Base-by-base conservation (phyloP, 2,113 vertebrate species). In the Eudyptes chrysolophus region DNA sequence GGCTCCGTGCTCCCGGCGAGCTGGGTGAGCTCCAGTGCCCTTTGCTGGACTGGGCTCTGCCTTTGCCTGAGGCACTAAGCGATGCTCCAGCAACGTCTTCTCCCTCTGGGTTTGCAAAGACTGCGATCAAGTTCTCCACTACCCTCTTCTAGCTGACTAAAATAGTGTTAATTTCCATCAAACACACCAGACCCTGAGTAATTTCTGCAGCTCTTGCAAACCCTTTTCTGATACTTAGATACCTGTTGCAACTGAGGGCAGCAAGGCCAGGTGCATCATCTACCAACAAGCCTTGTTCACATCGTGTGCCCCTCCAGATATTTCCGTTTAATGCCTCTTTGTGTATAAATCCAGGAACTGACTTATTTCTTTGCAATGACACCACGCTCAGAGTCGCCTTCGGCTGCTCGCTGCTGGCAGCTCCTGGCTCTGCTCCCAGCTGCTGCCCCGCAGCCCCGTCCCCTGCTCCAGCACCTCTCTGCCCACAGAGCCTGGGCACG, bases 1-100 rank as follows among this genome's bases (percentile, higher is more conserved):
- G 2, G 18, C 19, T 1, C 49, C 5, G 2, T 2, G 2, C 14
- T 36, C 40, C 19, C 2, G 0, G 62, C 0, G 3, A 54, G 24
- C 48, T n/a, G 4, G 3, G 48, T 8, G 38, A 38, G n/a, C 46
- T 44, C 66, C 32, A 38, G 52, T 9, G 3, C 27, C 24, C n/a
- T 48, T 30, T 27, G 38, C 65, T 36, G 40, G 46, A 13, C 48
- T 3, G 11, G 40, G 42, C 49, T 64, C 66, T 55, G 22, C 49
- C 49, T 40, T 57, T 58, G 24, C 36, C 79, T 26, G 36, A 0
- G 1, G 34, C 46, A n/a, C n/a, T 29, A 8, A 36, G 52, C 2
- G 1, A 48, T 29, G 65, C 29, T 27, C 48, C 61, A 29, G 19
- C 48, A 26, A 30, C 7, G 2, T 15, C 27, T 55, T 40, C 34